Conservation (phyloP, 2,797 vertebrate species). For the Coracias cyanogaster region DNA sequence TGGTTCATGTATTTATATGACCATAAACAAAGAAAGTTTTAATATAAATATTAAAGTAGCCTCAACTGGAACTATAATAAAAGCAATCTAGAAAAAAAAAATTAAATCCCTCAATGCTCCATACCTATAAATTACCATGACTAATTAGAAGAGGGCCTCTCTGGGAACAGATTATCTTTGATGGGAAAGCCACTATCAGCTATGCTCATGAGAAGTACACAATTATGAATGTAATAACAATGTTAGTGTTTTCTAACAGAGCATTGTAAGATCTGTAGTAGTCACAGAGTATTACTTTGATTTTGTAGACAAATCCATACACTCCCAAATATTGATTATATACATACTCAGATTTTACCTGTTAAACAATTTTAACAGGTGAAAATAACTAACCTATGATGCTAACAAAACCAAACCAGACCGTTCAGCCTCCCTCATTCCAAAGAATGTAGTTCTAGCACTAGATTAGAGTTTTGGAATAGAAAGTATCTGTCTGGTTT, state of each 20-base stretch:
- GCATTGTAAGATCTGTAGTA: neutral
- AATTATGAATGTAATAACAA: neutral
- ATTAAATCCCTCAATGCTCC: neutral
- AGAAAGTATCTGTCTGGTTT: neutral
- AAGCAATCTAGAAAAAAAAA: neutral
- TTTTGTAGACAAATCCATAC: neutral
- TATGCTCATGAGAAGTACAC: neutral
- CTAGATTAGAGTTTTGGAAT: neutral
- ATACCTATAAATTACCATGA: neutral
- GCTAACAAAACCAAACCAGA: neutral
- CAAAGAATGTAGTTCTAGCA: neutral
- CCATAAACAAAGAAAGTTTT: neutral
- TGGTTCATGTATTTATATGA: neutral
- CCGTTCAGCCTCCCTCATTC: neutral
- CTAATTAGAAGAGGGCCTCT: conserved; percentile 2
- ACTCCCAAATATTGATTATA: neutral
- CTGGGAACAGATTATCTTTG: conserved; percentile 5
- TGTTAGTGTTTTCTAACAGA: neutral
- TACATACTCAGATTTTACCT: neutral
- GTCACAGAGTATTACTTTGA: neutral
- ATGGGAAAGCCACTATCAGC: neutral
- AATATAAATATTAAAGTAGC: neutral
- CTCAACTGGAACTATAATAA: neutral
- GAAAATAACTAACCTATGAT: neutral
- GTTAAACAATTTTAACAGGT: neutral